phyloP scores from a whole-genome alignment of 2,113 vertebrate species.

The Pollimyrus isidori region DNA sequence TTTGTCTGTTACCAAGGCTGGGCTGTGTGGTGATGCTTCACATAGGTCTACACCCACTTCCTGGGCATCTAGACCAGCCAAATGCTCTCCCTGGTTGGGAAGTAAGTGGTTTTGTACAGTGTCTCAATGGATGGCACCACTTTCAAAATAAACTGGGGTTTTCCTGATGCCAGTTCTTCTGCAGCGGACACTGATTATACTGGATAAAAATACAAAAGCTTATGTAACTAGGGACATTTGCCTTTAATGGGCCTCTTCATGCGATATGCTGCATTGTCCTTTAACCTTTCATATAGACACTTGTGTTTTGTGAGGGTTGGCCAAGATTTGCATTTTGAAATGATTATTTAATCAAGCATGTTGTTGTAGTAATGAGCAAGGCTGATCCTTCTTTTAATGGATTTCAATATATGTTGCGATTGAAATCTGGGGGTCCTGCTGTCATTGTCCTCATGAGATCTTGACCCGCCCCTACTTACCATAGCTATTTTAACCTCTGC shows the following conservation, averaged over 20 bases:
- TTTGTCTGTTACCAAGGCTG: neutral
- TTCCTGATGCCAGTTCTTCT: neutral
- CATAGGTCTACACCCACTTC: neutral
- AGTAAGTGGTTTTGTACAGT: neutral
- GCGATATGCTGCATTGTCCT: neutral
- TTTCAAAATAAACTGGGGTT: neutral
- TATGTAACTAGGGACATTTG: neutral
- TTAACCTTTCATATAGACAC: neutral
- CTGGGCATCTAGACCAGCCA: neutral
- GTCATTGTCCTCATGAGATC: neutral
- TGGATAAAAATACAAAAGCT: neutral
- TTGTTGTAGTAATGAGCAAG: neutral
- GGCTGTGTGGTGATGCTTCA: neutral
- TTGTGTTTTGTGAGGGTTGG: neutral
- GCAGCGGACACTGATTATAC: neutral
- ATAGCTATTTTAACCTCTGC: neutral
- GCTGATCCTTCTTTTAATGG: neutral
- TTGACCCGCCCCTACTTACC: neutral
- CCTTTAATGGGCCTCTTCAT: neutral
- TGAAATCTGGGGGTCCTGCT: neutral
- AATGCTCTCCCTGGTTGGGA: neutral
- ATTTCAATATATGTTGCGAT: neutral
- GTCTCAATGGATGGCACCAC: neutral
- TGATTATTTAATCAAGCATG: neutral
- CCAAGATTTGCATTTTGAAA: conserved; percentile 4